These are phyloP conservation scores for Ginglymostoma cirratum DNA, from an alignment of 2,113 vertebrate species.

Conservation along the genomic window DNA sequence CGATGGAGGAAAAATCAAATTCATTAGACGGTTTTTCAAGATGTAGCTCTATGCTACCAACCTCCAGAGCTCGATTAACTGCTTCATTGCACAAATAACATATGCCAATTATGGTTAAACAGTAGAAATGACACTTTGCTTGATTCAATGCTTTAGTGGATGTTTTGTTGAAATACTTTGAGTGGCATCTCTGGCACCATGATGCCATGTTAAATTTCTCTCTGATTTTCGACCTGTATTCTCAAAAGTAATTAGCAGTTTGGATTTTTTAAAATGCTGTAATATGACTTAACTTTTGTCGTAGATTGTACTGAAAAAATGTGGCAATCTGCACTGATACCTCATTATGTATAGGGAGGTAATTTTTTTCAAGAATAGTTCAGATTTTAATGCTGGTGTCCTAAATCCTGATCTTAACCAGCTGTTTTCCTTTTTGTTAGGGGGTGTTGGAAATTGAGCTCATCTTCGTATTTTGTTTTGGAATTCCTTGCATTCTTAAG, in stretches of 20 bases:
- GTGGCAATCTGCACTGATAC: not conserved
- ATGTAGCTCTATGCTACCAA: not conserved
- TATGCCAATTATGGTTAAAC: not conserved
- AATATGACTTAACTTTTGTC: not conserved
- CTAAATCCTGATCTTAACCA: not conserved
- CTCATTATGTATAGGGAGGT: not conserved
- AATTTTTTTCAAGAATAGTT: not conserved
- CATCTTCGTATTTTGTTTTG: slow-evolving; percentile 1
- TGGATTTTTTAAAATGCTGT: not conserved
- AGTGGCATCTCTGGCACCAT: not conserved
- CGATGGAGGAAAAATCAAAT: not conserved
- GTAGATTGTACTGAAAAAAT: not conserved
- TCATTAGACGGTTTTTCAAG: not conserved
- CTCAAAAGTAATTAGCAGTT: not conserved
- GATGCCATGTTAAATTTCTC: not conserved
- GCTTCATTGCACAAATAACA: not conserved
- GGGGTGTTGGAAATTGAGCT: not conserved
- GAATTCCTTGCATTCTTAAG: slow-evolving; percentile 8
- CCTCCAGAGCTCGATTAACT: not conserved
- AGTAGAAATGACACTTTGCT: not conserved
- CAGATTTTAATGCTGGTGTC: not conserved
- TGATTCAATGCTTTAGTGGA: not conserved
- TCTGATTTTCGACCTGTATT: not conserved
- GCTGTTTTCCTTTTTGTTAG: not conserved
- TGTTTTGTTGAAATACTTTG: not conserved